Base-by-base conservation (phyloP, 2,113 vertebrate genomes). In the Sorex fumeus region DNA sequence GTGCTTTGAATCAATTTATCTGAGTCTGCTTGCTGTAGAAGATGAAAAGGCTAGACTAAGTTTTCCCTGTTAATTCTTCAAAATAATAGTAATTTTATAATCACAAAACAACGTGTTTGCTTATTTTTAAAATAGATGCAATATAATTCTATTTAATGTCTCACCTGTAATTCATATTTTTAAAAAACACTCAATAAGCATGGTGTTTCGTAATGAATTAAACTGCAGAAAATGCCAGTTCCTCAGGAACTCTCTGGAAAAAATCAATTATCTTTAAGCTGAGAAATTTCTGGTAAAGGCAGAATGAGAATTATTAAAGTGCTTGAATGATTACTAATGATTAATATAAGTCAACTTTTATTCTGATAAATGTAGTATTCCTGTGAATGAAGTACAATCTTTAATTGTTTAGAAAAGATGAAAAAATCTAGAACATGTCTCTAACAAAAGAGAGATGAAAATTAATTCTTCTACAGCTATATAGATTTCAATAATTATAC, bases 1-100 rank as follows among this genome's bases (percentile, higher is more conserved):
- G 80, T 74, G 69, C 21, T 97, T 96, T 78, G 15, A 96, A 69
- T 93, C 94, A 97, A 71, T 96, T 97, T 97, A 96, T 96, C 45
- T 53, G 60, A 94, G 80, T 80, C 69, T 83, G 70, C 36, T 86
- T 40, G 21, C 79, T 92, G 2, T 13, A 93, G n/a, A 94, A 96
- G 67, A 95, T 94, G 70, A 93, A 96, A 43, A 87, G 27, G 36
- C 92, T 69, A 94, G 78, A 12, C 9, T 88, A 40, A 53, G 23
- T 0, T 81, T 94, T 83, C 82, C 71, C 21, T 82, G 84, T 74
- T 95, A 94, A 87, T 84, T 77, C 27, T 91, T 83, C 72, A 96
- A 96, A 94, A 77, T 18, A 88, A 6, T 80, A 90, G 64, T 3
- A 0, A 96, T 84, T 79, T 77, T 91, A 25, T 76, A 88, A 84